Percentiles rank a stretch among this genome's conserved stretches.
Conservation (phyloP, 2,113 vertebrate species). For the Seriola quinqueradiata region DNA sequence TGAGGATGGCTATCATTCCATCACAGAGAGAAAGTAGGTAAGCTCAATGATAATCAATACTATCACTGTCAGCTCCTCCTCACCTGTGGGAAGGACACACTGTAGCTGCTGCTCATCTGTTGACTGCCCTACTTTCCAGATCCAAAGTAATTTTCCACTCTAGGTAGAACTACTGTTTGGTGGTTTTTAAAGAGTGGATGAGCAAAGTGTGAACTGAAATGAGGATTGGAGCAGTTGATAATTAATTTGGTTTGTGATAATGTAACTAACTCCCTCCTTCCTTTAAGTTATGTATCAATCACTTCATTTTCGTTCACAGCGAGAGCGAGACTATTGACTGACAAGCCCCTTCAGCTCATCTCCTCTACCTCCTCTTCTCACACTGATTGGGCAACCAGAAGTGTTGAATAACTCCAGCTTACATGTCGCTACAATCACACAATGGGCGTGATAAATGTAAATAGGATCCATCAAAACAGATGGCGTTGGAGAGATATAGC, state of each 20-base stretch:
- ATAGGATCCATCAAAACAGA: constrained; percentile 46
- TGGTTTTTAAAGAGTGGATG: not conserved
- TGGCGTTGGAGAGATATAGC: constrained; percentile 50
- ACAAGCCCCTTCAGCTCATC: not conserved
- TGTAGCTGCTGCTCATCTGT: constrained; percentile 37
- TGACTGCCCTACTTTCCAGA: constrained; percentile 35
- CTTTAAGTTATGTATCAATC: constrained; percentile 1
- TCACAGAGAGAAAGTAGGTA: constrained; percentile 16
- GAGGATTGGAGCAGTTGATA: not conserved
- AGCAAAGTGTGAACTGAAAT: constrained; percentile 7
- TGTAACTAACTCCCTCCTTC: not conserved
- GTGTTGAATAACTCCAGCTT: constrained; percentile 5
- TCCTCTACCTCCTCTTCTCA: not conserved
- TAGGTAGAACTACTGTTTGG: constrained; percentile 1
- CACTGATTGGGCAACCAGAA: constrained; percentile 23
- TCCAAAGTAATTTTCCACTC: constrained; percentile 7
- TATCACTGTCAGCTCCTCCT: constrained; percentile 45
- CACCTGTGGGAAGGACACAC: constrained; percentile 55
- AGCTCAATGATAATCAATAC: constrained; percentile 61
- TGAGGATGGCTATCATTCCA: constrained; percentile 24
- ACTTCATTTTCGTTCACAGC: constrained; percentile 5
- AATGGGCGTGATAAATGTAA: constrained; percentile 41
- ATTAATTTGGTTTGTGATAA: constrained; percentile 1
- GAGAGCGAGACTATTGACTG: not conserved
- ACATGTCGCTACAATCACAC: not conserved